A percentile compares a stretch with the other conserved stretches of the same genome.
phyloP scores from a whole-genome alignment of 2,888 invertebrate species.

The Phania funesta region DNA sequence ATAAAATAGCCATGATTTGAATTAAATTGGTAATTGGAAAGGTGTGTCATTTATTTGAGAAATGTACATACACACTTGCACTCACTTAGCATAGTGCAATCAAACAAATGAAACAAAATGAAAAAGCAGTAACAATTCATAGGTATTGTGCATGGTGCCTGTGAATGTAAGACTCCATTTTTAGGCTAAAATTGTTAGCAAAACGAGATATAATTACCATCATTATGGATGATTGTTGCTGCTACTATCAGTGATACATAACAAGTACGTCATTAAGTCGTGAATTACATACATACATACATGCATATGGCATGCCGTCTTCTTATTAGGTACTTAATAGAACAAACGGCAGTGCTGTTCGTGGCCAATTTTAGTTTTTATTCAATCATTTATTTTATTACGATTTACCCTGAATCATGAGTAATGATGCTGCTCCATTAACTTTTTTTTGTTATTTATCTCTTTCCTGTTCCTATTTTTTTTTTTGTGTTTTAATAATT shows the following conservation, averaged over 20 bases:
- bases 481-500: slow-evolving; percentile 35
- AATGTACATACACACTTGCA: background rate
- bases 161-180: slow-evolving; percentile 56
- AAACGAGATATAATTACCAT: slow-evolving; percentile 79
- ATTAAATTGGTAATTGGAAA: slow-evolving; percentile 63
- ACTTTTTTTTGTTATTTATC: background rate
- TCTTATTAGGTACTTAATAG: background rate
- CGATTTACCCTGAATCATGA: slow-evolving; percentile 1
- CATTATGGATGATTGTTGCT: slow-evolving; percentile 79
- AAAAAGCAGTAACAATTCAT: slow-evolving; percentile 11
- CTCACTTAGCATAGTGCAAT: background rate
- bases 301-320: background rate
- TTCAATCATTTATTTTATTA: slow-evolving; percentile 34
- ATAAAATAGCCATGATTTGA: slow-evolving; percentile 63
- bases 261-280: slow-evolving; percentile 31
- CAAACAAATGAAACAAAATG: slow-evolving; percentile 23
- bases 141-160: background rate
- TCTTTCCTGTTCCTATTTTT: background rate
- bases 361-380: slow-evolving; percentile 5
- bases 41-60: slow-evolving; percentile 67
- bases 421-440: background rate
- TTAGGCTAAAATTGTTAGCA: slow-evolving; percentile 76
- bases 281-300: background rate
- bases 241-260: slow-evolving; percentile 56
- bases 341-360: background rate